These are phyloP conservation scores for Steinernema khuongi DNA, from an alignment of 1,140 invertebrate species.

Conservation along the genomic window DNA sequence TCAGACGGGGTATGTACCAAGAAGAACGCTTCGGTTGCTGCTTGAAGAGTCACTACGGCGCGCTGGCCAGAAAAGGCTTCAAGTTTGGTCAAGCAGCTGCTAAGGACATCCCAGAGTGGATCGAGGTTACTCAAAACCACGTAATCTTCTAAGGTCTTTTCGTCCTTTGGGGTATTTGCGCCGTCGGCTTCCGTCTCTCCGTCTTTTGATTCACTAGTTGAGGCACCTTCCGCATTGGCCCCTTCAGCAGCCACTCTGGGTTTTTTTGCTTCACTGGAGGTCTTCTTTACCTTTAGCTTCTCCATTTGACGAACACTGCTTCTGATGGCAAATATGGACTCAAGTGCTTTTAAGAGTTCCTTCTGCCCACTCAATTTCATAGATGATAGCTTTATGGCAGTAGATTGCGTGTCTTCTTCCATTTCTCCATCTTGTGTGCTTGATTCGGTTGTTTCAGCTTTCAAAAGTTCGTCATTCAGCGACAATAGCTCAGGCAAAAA, in stretches of 20 bases:
- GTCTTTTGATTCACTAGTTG: no score
- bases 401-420: not conserved
- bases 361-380: not conserved
- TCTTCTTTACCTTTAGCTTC: not conserved
- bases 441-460: slow-evolving; percentile 6
- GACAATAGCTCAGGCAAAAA: slow-evolving; percentile 5
- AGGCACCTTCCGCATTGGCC: no score
- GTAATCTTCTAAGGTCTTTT: slow-evolving; percentile 22
- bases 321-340: not conserved
- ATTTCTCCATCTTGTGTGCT: not conserved
- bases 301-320: not conserved
- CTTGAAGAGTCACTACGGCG: slow-evolving; percentile 82
- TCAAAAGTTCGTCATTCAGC: not conserved
- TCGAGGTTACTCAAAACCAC: slow-evolving; percentile 63
- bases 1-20: slow-evolving; percentile 69
- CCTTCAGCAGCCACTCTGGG: no score
- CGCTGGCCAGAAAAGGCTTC: slow-evolving; percentile 84
- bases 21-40: slow-evolving; percentile 86
- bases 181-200: no score
- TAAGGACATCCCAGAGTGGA: slow-evolving; percentile 74
- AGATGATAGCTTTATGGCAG: not conserved
- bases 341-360: not conserved
- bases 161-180: no score
- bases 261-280: no score
- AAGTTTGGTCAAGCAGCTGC: slow-evolving; percentile 73